Base-by-base conservation (phyloP, 2,797 vertebrate species). In the Darevskia mixta region DNA sequence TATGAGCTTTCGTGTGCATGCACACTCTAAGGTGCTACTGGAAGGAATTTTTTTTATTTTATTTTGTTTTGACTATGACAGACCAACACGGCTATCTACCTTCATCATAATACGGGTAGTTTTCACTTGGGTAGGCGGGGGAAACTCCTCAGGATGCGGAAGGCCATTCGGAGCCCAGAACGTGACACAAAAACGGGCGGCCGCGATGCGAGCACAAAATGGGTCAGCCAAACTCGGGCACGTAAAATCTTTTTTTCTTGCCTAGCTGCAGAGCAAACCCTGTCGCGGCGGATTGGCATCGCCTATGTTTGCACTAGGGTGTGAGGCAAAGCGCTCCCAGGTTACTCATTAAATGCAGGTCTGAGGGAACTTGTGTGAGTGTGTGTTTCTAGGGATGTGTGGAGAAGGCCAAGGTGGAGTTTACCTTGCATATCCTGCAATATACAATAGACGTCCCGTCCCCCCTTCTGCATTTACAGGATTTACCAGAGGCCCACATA, bases 381-480 rank as follows among this genome's bases (percentile, higher is more conserved):
- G 43, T 83, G 18, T 1, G 18, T 55, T 13, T 8, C 8, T 4
- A 29, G 29, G 20, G 38, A 5, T 8, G 35, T 18, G 1, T 5
- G 10, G 2, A 15, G 55, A 73, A 35, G 0, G 69, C n/a, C 58
- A n/a, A 73, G 25, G 45, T 45, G 43, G 15, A 25, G 79, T 82
- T 91, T 0, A 1, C 75, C 55, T 87, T 89, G 75, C 32, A 79
- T 84, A 79, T 80, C 77, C 71, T 84, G 82, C 35, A 67, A 73
- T 71, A 82, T 71, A 85, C 66, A 87, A 86, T 61, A 72, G 81
- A 72, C 15, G 86, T 2, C 1, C 32, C 49, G 35, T 35, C 45
- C 49, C 49, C 49, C 0, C 0, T 15, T 55, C 49, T 32, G 89
- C 90, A 64, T 91, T 85, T 67, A 58, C 38, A 71, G 61, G 75